phyloP scores from a whole-genome alignment of 2,797 vertebrate genomes.

The Chelmon rostratus region DNA sequence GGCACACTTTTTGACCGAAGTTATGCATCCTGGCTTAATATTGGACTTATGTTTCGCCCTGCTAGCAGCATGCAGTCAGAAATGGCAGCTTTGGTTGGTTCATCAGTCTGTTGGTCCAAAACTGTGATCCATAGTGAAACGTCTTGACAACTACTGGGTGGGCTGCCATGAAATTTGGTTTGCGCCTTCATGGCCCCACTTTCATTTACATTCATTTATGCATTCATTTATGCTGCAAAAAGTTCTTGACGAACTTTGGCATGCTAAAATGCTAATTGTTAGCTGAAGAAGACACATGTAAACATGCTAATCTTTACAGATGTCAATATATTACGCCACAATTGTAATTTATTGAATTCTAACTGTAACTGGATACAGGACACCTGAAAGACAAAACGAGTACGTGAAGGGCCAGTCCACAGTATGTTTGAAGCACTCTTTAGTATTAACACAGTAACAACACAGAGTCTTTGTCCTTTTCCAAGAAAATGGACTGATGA shows the following conservation, averaged over 20 bases:
- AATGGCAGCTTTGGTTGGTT: background rate
- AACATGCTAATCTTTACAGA: too few species aligned
- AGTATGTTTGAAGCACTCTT: background rate
- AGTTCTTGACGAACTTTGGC: background rate
- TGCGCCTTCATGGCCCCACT: background rate
- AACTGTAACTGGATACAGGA: background rate
- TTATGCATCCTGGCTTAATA: background rate
- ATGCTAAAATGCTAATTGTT: background rate
- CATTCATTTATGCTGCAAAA: background rate
- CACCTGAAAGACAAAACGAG: background rate
- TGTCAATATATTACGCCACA: too few species aligned
- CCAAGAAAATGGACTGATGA: background rate
- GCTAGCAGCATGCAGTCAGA: background rate
- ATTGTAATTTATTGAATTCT: too few species aligned
- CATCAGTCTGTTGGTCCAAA: background rate
- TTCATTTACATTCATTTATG: fast-evolving
- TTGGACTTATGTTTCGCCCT: background rate
- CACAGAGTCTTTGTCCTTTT: background rate
- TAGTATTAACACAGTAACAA: background rate
- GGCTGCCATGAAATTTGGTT: background rate
- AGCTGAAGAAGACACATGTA: too few species aligned
- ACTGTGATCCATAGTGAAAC: background rate
- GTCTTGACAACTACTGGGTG: background rate
- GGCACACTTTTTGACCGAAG: slow-evolving; percentile 13
- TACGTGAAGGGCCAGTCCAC: background rate